Percentiles rank a stretch among this genome's conserved stretches.
phyloP scores from a whole-genome alignment of 2,113 vertebrate species.

The Ciconia stormi region DNA sequence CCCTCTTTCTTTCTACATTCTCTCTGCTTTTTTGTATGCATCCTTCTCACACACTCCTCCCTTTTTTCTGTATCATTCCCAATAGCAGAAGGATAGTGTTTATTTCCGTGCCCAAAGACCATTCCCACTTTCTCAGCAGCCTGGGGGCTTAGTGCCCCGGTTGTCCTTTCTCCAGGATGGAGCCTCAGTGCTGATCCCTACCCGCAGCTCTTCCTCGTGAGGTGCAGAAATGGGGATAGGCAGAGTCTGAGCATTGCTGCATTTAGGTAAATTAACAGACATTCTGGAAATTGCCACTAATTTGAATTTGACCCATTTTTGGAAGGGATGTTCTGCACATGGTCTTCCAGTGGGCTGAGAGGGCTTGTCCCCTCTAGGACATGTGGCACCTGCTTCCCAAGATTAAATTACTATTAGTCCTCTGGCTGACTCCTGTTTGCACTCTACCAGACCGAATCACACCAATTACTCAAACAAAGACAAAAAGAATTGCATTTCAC shows the following conservation, averaged over 20 bases:
- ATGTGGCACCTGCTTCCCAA: neutral
- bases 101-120: neutral
- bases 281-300: neutral
- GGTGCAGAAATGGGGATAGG: neutral
- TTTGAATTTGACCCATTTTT: neutral
- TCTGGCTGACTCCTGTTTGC: neutral
- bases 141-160: accelerated
- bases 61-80: neutral
- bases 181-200: neutral
- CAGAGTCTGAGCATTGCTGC: neutral
- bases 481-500: neutral
- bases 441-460: neutral
- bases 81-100: accelerated
- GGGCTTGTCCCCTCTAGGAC: neutral
- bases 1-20: neutral
- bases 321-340: neutral
- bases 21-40: neutral
- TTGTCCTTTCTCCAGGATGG: neutral
- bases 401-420: neutral
- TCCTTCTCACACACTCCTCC: neutral
- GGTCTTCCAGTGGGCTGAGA: neutral
- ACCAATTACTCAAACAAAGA: neutral
- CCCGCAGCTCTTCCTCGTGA: neutral
- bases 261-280: neutral
- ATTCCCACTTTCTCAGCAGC: neutral